Conservation (phyloP, 2,113 vertebrate species). For the Salminus brasiliensis region DNA sequence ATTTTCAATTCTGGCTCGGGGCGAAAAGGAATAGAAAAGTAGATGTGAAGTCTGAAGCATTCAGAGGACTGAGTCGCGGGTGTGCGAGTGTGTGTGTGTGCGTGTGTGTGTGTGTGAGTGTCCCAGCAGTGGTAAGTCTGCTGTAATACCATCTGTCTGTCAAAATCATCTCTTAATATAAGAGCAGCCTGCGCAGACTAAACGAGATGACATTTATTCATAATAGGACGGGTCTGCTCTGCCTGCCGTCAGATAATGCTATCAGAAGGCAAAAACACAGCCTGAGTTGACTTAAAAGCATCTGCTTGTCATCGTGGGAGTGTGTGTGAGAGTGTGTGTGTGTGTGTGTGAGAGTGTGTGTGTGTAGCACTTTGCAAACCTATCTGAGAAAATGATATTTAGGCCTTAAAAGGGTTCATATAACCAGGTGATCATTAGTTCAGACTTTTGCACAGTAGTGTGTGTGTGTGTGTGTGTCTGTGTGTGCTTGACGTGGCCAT, state of each 20-base stretch:
- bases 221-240: constrained; percentile 18
- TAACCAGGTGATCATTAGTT: too few relatives aligned
- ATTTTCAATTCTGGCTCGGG: too few relatives aligned
- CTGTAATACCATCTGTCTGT: constrained; percentile 6
- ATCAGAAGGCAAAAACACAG: constrained; percentile 21
- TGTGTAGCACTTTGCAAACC: background rate
- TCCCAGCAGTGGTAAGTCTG: background rate
- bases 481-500: too few relatives aligned
- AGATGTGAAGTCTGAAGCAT: too few relatives aligned
- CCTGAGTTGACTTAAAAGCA: background rate
- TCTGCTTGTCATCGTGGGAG: background rate
- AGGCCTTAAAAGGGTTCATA: too few relatives aligned
- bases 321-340: background rate
- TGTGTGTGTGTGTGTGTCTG: background rate
- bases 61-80: too few relatives aligned
- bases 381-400: too few relatives aligned
- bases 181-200: constrained; percentile 2
- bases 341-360: background rate
- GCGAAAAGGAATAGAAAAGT: too few relatives aligned
- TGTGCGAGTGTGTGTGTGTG: too few relatives aligned
- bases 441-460: background rate
- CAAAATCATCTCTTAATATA: background rate
- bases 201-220: constrained; percentile 24
- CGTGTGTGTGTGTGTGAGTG: too few relatives aligned
- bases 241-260: background rate